Percentiles rank a stretch among this genome's conserved stretches.
Conservation (phyloP, 1,140 invertebrate species). For the Sycobia sp. region DNA sequence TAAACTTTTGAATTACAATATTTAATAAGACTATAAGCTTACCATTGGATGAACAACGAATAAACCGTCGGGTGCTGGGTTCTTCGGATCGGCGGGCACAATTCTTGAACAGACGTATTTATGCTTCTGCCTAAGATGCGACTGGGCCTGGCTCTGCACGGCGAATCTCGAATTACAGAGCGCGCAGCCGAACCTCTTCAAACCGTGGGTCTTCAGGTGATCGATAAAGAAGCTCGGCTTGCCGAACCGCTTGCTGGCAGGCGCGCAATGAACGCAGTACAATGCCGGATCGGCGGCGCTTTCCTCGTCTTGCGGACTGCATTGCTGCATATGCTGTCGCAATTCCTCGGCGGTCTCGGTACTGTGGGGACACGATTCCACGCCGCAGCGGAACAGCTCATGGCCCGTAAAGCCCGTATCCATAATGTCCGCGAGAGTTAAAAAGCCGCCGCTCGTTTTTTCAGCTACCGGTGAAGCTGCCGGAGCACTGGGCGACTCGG, state of each 20-base stretch:
- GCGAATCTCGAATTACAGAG: conserved; percentile 61
- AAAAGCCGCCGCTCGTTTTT: background rate
- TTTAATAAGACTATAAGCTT: conserved; percentile 38
- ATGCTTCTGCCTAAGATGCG: conserved; percentile 66
- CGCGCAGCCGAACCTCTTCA: conserved; percentile 62
- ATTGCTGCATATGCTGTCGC: conserved; percentile 61
- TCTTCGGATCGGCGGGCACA: conserved; percentile 62
- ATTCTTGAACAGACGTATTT: conserved; percentile 55
- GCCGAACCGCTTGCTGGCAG: conserved; percentile 59
- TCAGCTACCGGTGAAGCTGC: background rate
- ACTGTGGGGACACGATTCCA: conserved; percentile 49
- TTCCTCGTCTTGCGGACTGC: conserved; percentile 41
- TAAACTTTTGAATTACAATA: too few species aligned
- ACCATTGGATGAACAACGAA: conserved; percentile 62
- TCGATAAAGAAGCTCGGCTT: conserved; percentile 56
- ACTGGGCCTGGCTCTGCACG: conserved; percentile 52
- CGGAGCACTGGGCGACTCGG: too few species aligned
- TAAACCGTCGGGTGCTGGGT: conserved; percentile 61
- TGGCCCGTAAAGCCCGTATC: conserved; percentile 52
- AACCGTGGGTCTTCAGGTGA: conserved; percentile 60
- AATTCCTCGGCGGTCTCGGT: conserved; percentile 47
- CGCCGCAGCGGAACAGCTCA: conserved; percentile 63
- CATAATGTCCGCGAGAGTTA: conserved; percentile 53
- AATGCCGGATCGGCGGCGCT: conserved; percentile 32
- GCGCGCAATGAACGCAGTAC: conserved; percentile 54